Evolutionary conservation across 2,797 vertebrate genomes (phyloP).

Genomic region (Anableps anableps): DNA sequence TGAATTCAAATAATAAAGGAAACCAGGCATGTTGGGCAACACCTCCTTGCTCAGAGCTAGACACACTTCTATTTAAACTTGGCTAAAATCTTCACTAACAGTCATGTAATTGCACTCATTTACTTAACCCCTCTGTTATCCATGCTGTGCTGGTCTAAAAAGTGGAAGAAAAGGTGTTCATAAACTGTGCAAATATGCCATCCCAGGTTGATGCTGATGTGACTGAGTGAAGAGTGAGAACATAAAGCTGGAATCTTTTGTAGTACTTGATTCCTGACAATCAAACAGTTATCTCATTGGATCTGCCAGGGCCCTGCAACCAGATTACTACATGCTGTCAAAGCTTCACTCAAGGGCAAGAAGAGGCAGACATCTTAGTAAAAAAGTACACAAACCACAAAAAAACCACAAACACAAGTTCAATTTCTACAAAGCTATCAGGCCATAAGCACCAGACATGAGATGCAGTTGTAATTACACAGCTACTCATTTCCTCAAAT

Average conservation of each 20-base stretch:
- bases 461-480: conserved; percentile 65
- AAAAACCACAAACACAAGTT: conserved; percentile 58
- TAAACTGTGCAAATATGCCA: conserved; percentile 10
- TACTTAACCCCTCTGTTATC: not conserved
- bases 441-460: conserved; percentile 53
- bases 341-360: conserved; percentile 29
- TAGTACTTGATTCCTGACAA: conserved; percentile 22
- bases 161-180: not conserved
- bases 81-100: not conserved
- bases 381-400: conserved; percentile 65
- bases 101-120: not conserved
- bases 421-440: conserved; percentile 48
- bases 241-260: not conserved
- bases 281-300: conserved; percentile 26
- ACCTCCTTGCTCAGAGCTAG: not conserved
- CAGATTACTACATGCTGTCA: conserved; percentile 26
- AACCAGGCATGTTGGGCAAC: not conserved
- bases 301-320: conserved; percentile 13
- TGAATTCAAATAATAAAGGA: not conserved
- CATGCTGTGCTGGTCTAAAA: not conserved
- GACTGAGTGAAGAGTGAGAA: conserved; percentile 15
- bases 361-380: conserved; percentile 33
- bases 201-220: conserved; percentile 17
- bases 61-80: not conserved
- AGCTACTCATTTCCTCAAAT: conserved; percentile 56